A percentile compares a stretch with the other conserved stretches of the same genome.
phyloP scores from a whole-genome alignment of 2,113 vertebrate genomes.

The Apodemus speciosus region DNA sequence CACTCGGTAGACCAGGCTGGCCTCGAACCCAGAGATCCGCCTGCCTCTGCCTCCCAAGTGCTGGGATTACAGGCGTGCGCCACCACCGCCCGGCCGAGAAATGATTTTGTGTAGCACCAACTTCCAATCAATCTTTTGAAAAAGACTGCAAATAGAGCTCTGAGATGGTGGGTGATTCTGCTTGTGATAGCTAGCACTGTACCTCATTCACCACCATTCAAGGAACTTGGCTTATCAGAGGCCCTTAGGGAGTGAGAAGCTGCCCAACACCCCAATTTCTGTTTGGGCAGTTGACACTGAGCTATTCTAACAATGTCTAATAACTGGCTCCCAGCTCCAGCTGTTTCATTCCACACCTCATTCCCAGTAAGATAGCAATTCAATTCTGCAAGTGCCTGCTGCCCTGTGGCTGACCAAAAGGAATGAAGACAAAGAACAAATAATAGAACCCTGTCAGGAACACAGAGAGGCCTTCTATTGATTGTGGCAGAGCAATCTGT shows the following conservation, averaged over 20 bases:
- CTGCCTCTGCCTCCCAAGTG: too few species aligned
- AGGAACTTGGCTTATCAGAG: slow-evolving; percentile 24
- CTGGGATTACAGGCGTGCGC: too few species aligned
- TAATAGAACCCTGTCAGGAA: slow-evolving; percentile 54
- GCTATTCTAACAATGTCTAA: slow-evolving; percentile 49
- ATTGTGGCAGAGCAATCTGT: slow-evolving; percentile 19
- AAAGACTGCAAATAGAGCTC: slow-evolving; percentile 19
- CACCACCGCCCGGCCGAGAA: too few species aligned
- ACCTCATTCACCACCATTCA: slow-evolving; percentile 21
- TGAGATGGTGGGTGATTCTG: neutral
- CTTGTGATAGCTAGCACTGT: neutral
- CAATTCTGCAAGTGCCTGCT: slow-evolving; percentile 55
- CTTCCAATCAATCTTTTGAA: slow-evolving; percentile 35
- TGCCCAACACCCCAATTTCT: slow-evolving; percentile 50
- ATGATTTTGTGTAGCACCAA: slow-evolving; percentile 38
- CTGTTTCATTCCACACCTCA: slow-evolving; percentile 61
- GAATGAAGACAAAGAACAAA: slow-evolving; percentile 62
- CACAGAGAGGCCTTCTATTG: slow-evolving; percentile 38
- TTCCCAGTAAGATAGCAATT: slow-evolving; percentile 57
- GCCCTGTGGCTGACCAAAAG: slow-evolving; percentile 52
- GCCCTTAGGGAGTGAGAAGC: slow-evolving; percentile 47
- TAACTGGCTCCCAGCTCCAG: slow-evolving; percentile 48
- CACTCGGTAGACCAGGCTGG: too few species aligned
- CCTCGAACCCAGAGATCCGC: too few species aligned
- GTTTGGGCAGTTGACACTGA: slow-evolving; percentile 48